Evolutionary conservation across 2,113 vertebrate genomes (phyloP).

Genomic region (Lophius piscatorius): DNA sequence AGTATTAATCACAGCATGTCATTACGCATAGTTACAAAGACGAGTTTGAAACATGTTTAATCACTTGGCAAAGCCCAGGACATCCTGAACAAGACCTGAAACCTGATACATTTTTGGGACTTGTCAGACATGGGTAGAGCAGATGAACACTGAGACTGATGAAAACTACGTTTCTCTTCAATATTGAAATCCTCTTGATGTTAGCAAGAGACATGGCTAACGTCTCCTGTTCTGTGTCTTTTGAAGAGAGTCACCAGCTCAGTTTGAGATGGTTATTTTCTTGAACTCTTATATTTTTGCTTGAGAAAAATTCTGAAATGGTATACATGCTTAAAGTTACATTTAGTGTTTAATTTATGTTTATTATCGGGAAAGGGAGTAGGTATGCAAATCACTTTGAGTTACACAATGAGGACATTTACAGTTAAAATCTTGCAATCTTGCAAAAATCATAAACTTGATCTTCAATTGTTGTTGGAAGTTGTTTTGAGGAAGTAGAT

Average conservation of each 20-base stretch:
- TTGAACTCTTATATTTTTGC: background rate
- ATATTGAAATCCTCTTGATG: background rate
- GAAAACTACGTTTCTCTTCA: constrained; percentile 23
- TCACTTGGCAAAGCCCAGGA: constrained; percentile 26
- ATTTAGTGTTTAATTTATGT: background rate
- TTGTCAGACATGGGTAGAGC: background rate
- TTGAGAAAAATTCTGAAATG: too few relatives aligned
- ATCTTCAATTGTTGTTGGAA: background rate
- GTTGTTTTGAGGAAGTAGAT: background rate
- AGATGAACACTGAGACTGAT: constrained; percentile 9
- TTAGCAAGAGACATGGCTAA: too few relatives aligned
- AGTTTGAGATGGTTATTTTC: background rate
- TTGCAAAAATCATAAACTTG: background rate
- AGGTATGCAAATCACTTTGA: background rate
- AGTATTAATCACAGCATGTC: constrained; percentile 31
- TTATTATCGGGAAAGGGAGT: background rate
- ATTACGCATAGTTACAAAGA: constrained; percentile 14
- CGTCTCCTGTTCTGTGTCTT: background rate
- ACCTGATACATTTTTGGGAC: constrained; percentile 11
- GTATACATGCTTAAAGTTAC: too few relatives aligned
- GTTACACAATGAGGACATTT: background rate
- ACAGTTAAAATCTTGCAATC: too few relatives aligned
- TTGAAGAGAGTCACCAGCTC: background rate
- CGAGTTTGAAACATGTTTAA: constrained; percentile 24
- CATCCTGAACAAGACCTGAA: constrained; percentile 8